Conservation (phyloP, 2,797 vertebrate genomes). For the Phylloscopus collybita region DNA sequence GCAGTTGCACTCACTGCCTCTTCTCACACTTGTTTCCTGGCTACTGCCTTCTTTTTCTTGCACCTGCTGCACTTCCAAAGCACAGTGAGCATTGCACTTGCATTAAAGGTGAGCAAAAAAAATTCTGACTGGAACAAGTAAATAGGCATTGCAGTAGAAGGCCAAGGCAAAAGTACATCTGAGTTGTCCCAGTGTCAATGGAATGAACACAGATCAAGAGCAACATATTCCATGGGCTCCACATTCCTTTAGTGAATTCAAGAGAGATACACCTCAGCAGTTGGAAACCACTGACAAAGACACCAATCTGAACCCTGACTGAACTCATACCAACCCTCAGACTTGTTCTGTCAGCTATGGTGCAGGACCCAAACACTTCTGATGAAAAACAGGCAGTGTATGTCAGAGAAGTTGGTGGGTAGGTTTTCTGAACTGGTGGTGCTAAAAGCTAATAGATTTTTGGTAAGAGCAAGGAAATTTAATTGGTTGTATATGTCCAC, state of each 20-base stretch:
- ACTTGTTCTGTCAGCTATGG: neutral
- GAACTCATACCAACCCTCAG: neutral
- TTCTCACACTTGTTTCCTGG: neutral
- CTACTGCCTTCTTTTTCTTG: neutral
- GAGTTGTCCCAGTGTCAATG: neutral
- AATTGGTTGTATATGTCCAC: neutral
- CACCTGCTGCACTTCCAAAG: neutral
- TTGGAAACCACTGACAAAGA: neutral
- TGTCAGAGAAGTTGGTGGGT: neutral
- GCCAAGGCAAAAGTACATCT: neutral
- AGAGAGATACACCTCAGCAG: neutral
- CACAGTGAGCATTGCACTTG: neutral
- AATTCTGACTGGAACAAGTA: neutral
- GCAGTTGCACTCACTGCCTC: neutral
- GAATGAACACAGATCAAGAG: neutral
- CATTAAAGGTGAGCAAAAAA: neutral
- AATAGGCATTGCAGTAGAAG: neutral
- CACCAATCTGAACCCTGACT: neutral
- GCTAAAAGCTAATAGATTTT: neutral
- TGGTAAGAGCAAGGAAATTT: neutral
- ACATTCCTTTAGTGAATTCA: neutral
- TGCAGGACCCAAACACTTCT: neutral
- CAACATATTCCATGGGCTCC: neutral
- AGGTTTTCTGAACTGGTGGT: neutral
- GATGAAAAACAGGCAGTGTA: neutral